phyloP scores from a whole-genome alignment of 1,140 invertebrate genomes.

The Bombyx mori region DNA sequence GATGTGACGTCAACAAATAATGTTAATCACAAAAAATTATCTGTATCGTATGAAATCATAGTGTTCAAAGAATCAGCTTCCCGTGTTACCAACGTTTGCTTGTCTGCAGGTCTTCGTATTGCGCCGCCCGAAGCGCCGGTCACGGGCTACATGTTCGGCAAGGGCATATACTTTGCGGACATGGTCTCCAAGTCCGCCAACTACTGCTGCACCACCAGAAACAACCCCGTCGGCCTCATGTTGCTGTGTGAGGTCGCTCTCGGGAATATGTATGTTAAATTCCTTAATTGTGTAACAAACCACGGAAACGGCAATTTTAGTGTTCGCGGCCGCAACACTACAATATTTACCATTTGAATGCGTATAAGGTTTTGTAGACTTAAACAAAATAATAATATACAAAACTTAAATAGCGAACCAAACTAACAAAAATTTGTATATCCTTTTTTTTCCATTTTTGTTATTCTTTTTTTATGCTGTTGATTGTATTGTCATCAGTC shows the following conservation, averaged over 20 bases:
- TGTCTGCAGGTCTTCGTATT: slow-evolving; percentile 81
- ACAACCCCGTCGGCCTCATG: slow-evolving; percentile 84
- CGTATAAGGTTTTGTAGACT: no score
- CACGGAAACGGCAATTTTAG: neutral
- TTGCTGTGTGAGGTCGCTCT: slow-evolving; percentile 96
- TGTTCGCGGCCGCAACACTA: neutral
- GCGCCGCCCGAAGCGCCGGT: slow-evolving; percentile 95
- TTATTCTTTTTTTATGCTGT: no score
- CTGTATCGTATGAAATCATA: no score
- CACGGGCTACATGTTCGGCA: slow-evolving; percentile 99
- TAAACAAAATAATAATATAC: no score
- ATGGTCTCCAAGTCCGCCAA: slow-evolving; percentile 99
- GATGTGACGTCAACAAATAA: no score
- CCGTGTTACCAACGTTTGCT: neutral
- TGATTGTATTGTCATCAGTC: no score
- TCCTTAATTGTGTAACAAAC: no score
- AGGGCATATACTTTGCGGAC: slow-evolving; percentile 97
- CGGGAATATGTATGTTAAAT: slow-evolving; percentile 84
- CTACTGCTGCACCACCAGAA: slow-evolving; percentile 88
- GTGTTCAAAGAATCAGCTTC: no score
- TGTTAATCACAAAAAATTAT: no score
- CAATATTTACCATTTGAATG: neutral
- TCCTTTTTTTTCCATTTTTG: no score
- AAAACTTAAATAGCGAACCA: no score
- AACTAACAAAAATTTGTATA: no score